Base-by-base conservation (phyloP, 2,113 vertebrate species). In the Aythya baeri region DNA sequence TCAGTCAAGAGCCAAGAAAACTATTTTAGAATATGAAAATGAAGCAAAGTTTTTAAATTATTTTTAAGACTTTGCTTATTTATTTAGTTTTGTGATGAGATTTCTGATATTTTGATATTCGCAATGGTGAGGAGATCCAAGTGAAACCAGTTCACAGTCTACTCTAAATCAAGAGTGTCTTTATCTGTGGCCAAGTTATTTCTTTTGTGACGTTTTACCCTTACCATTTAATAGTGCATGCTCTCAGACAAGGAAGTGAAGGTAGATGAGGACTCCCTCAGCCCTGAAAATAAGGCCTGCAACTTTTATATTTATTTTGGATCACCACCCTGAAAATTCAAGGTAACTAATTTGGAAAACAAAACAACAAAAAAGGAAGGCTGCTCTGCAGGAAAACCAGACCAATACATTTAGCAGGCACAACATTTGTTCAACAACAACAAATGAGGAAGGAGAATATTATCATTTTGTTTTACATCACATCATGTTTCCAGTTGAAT, bases 401-500 rank as follows among this genome's bases (percentile, higher is more conserved):
- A 57, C 12, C 44, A 81, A 79, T 52, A 62, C 20, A 89, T 91
- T 65, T 61, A 66, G 68, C 36, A 57, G 73, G 58, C 66, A 88
- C 83, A 91, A 86, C 88, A 83, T 34, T 81, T 61, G 55, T 22
- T 50, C 11, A 70, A 71, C 17, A 57, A 59, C 26, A 85, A 63
- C 17, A 84, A 71, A 29, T 27, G n/a, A 85, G 44, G 57, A 83
- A 91, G 21, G 8, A 13, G 23, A 94, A 83, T 31, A 58, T 36
- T 83, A 52, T 68, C 38, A 71, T 70, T 83, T 75, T 85, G 31
- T 18, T 83, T 86, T 72, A 84, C 21, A 83, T 72, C 73, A 89
- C 36, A 88, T 58, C 36, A 29, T 32, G n/a, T 93, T 89, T 96
- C 85, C 94, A 81, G 91, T 32, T 77, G 67, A 91, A 88, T 91